Conservation (phyloP, 37 sponge, comb jelly and placozoan genomes). For the Cladorhizidae sp. region DNA sequence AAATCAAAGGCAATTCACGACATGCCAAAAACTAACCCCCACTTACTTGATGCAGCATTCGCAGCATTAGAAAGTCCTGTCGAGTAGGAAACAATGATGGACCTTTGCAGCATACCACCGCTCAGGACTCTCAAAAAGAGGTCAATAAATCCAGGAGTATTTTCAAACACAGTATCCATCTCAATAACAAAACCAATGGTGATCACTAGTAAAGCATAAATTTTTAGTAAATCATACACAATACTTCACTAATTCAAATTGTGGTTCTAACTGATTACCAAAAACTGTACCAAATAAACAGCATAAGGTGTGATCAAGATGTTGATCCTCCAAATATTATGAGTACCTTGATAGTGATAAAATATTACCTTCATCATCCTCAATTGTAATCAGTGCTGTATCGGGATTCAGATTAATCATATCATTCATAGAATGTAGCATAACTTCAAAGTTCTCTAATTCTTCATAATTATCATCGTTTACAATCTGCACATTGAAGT, state of each 20-base stretch:
- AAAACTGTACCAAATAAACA: no score
- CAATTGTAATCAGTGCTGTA: neutral
- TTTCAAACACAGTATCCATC: neutral
- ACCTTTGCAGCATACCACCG: neutral
- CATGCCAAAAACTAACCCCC: no score
- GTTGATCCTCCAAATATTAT: no score
- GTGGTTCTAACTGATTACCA: no score
- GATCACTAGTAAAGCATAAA: no score
- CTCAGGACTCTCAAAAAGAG: neutral
- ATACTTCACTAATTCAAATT: no score
- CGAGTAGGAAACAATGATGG: neutral
- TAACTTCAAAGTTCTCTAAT: neutral
- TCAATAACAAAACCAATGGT: neutral
- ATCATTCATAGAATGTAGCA: neutral
- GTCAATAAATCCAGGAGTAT: neutral
- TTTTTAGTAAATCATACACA: no score
- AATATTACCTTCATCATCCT: constrained; percentile 2
- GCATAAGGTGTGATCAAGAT: no score
- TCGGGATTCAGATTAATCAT: neutral
- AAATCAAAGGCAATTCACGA: no score
- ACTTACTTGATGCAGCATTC: constrained; percentile 7
- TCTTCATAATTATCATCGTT: neutral
- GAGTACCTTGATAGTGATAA: no score
- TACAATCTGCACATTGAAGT: neutral
- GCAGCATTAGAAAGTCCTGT: no score